Conservation (phyloP, 2,797 vertebrate species). For the Tokudaia tokunoshimensis region DNA sequence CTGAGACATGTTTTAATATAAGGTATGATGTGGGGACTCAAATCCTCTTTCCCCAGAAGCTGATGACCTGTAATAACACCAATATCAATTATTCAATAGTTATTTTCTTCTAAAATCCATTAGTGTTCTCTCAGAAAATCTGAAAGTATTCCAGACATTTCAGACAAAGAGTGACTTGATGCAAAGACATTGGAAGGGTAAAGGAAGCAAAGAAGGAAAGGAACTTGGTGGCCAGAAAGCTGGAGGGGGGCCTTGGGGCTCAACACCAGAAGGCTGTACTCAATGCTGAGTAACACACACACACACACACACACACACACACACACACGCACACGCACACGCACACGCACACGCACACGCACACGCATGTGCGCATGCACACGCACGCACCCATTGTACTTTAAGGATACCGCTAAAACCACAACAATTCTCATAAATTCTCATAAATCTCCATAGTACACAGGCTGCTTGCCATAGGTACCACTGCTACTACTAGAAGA, state of each 20-base stretch:
- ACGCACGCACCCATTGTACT: neutral
- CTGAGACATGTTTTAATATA: conserved; percentile 48
- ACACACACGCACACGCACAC: neutral
- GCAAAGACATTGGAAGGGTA: neutral
- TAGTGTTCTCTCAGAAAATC: conserved; percentile 27
- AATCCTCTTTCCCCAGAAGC: neutral
- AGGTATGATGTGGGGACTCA: neutral
- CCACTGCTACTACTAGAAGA: neutral
- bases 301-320: neutral
- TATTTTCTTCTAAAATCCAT: conserved; percentile 27
- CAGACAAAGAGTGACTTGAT: neutral
- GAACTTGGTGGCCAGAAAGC: neutral
- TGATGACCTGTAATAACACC: neutral
- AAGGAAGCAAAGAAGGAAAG: neutral
- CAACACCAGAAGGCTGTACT: neutral
- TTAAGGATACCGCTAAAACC: neutral
- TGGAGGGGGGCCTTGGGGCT: too few relatives aligned
- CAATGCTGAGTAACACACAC: neutral
- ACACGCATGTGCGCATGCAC: neutral
- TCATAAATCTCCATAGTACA: neutral
- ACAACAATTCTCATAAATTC: neutral
- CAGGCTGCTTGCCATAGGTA: neutral
- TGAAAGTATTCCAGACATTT: conserved; percentile 34
- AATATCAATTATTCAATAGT: conserved; percentile 7
- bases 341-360: neutral